A percentile compares a stretch with the other conserved stretches of the same genome.
Conservation (phyloP, 2,888 invertebrate genomes). For the Automeris io region DNA sequence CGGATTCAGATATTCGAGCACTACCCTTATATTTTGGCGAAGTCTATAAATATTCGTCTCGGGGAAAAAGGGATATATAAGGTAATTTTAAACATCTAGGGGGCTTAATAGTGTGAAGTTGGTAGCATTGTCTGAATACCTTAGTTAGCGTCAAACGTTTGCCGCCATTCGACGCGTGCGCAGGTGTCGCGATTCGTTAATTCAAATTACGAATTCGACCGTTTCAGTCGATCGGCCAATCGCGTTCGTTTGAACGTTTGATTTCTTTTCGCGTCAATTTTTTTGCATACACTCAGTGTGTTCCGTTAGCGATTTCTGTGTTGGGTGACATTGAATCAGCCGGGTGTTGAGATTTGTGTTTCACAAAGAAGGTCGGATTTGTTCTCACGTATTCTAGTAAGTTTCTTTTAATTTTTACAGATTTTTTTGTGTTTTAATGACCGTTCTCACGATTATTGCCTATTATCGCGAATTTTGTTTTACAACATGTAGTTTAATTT, state of each 20-base stretch:
- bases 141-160: conserved; percentile 59
- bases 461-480: background rate
- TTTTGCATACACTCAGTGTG: conserved; percentile 47
- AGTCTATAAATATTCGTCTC: too few species aligned
- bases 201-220: conserved; percentile 56
- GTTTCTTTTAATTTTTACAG: conserved; percentile 37
- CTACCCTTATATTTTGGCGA: too few species aligned
- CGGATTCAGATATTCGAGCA: too few species aligned
- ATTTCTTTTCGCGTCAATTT: conserved; percentile 59
- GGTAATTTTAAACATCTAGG: too few species aligned
- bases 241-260: conserved; percentile 54
- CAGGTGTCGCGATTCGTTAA: conserved; percentile 34
- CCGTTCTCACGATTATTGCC: conserved; percentile 17
- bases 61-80: too few species aligned
- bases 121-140: conserved; percentile 49
- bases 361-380: conserved; percentile 52
- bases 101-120: too few species aligned
- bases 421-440: conserved; percentile 24
- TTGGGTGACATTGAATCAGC: conserved; percentile 55
- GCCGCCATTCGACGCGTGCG: conserved; percentile 47
- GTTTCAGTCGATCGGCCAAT: conserved; percentile 53
- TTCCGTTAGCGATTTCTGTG: conserved; percentile 54
- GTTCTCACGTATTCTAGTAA: conserved; percentile 58
- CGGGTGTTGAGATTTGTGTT: conserved; percentile 32
- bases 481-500: background rate